Evolutionary conservation across 2,888 invertebrate species (phyloP).

Genomic region (Stenchaetothrips biformis): DNA sequence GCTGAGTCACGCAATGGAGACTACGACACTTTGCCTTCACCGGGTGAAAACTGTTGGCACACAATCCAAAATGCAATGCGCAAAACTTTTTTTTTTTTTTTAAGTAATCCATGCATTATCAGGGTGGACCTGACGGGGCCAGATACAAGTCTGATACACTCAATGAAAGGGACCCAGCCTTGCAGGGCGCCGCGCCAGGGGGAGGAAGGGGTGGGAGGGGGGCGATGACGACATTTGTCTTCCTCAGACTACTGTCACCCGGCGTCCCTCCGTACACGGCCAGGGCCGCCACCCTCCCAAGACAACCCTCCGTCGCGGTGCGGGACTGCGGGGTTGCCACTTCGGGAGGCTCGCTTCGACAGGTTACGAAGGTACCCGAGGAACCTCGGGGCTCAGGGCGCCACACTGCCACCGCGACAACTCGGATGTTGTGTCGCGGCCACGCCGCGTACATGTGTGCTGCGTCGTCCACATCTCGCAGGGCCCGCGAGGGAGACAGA

Average conservation of each 20-base stretch:
- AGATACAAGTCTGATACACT: conserved; percentile 23
- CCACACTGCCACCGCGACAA: not conserved
- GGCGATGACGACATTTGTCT: conserved; percentile 18
- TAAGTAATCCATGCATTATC: not conserved
- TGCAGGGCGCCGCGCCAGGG: not conserved
- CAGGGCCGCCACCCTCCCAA: not conserved
- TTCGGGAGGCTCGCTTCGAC: not conserved
- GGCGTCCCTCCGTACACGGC: not conserved
- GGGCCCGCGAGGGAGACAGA: not conserved
- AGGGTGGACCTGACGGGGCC: not conserved
- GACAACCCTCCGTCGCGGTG: not conserved
- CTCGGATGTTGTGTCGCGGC: conserved; percentile 9
- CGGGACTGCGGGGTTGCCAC: not conserved
- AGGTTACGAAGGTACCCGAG: not conserved
- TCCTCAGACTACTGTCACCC: conserved; percentile 19
- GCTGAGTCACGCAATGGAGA: no score
- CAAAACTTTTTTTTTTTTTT: not conserved
- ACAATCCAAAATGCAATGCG: no score
- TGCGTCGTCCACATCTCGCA: conserved; percentile 2
- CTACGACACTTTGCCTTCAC: no score
- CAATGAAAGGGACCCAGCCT: conserved; percentile 1
- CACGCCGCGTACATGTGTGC: conserved; percentile 7
- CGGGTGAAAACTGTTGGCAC: no score
- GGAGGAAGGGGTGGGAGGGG: not conserved
- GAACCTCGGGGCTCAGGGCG: not conserved